Evolutionary conservation across 2,113 vertebrate species (phyloP).

Genomic region (Cavia aperea): DNA sequence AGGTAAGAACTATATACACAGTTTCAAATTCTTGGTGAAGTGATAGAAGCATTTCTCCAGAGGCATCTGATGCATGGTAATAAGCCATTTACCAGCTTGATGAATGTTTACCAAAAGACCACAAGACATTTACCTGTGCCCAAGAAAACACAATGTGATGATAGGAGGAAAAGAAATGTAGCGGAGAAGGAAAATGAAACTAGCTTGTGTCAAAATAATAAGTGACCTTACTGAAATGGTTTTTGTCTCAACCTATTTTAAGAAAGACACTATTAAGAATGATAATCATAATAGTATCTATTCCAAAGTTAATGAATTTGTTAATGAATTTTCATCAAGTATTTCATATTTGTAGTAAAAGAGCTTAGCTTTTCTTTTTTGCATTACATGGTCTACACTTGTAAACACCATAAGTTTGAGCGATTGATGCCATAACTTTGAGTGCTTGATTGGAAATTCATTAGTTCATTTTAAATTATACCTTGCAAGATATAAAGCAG

Average conservation of each 20-base stretch:
- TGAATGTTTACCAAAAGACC: neutral
- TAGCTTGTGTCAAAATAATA: neutral
- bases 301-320: neutral
- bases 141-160: neutral
- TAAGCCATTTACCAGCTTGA: neutral
- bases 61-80: neutral
- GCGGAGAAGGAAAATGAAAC: constrained; percentile 21
- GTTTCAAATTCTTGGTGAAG: neutral
- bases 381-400: neutral
- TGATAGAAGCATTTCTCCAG: neutral
- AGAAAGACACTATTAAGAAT: neutral
- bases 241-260: neutral
- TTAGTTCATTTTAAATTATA: constrained; percentile 33
- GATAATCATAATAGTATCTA: neutral
- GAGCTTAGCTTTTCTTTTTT: neutral
- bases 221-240: neutral
- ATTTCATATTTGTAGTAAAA: neutral
- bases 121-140: neutral
- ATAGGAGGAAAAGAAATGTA: neutral
- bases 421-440: neutral
- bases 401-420: neutral
- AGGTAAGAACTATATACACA: neutral
- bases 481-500: neutral
- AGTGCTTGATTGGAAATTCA: neutral
- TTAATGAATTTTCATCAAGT: neutral